Base-by-base conservation (phyloP, 2,797 vertebrate species). In the Parauchenoglanis punctatus region DNA sequence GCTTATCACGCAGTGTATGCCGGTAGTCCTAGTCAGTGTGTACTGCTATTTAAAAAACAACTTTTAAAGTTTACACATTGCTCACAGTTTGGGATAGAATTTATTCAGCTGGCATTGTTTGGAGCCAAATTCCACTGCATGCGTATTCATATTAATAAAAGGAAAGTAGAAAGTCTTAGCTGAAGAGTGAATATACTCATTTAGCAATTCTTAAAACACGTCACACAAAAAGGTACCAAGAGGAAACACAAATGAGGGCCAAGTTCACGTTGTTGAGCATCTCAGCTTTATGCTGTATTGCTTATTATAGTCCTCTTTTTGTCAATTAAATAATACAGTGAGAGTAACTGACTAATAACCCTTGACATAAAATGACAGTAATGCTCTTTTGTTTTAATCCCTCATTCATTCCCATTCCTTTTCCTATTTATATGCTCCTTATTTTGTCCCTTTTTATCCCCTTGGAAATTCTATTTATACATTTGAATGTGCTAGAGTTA, bases 221-320 rank as follows among this genome's bases (percentile, higher is more conserved):
- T 88, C 86, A 91, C 89, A 90, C 89, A 90, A 91, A 80, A 92
- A 92, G 90, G 89, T 87, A 86, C 91, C 85, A 88, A 91, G 89
- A 92, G 83, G 89, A 93, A 92, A 90, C 61, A 89, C 87, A 93
- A 93, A 91, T 90, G 89, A 86, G 82, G 88, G 89, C 77, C 52
- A 90, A 89, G 91, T 93, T 81, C 82, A 92, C 85, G 92, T 93
- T 91, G 86, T 91, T 91, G 76, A 87, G 70, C 90, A 85, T 92
- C 82, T 83, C 84, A 89, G 89, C 89, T 90, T 93, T 68, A 63
- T 89, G 86, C 80, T 87, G 88, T 89, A 92, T 93, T 85, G 89
- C 86, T 87, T 93, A 92, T 88, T 90, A 91, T 89, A 82, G 91
- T 93, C 92, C 93, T 93, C 90, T 91, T 92, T 90, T 61, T 83